phyloP scores from a whole-genome alignment of 2,888 invertebrate genomes.

The Clitarchus hookeri region DNA sequence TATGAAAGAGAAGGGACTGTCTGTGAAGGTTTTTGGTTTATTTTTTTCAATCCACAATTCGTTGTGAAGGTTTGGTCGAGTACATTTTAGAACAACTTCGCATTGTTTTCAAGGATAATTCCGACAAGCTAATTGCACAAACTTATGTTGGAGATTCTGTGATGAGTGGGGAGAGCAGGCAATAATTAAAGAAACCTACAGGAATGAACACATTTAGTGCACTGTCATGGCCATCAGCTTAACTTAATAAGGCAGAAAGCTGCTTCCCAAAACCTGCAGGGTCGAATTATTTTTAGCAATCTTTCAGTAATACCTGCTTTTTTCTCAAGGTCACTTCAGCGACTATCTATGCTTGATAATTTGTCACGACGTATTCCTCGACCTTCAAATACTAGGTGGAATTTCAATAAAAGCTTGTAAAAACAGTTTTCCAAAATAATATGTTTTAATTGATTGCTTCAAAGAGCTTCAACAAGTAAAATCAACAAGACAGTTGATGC shows the following conservation, averaged over 20 bases:
- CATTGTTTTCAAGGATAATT: neutral
- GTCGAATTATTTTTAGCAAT: neutral
- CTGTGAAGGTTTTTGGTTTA: too few species aligned
- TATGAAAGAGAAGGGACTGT: too few species aligned
- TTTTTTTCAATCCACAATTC: too few species aligned
- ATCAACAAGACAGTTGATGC: neutral
- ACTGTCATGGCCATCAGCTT: neutral
- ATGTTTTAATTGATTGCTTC: neutral
- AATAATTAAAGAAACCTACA: neutral
- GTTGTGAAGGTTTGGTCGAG: too few species aligned
- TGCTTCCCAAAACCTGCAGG: neutral
- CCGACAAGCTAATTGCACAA: neutral
- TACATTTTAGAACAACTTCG: too few species aligned
- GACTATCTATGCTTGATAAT: neutral
- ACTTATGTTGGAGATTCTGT: slow-evolving; percentile 4
- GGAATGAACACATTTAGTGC: slow-evolving; percentile 10
- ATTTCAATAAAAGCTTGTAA: slow-evolving; percentile 9
- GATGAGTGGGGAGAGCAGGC: slow-evolving; percentile 3
- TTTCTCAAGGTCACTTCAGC: neutral
- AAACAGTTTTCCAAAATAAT: slow-evolving; percentile 3
- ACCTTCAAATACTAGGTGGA: slow-evolving; percentile 16
- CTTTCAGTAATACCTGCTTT: slow-evolving; percentile 4
- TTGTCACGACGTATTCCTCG: neutral
- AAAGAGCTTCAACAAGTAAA: neutral
- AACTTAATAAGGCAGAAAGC: neutral